Percentiles rank a stretch among this genome's conserved stretches.
phyloP scores from a whole-genome alignment of 2,113 vertebrate genomes.

The Atrichornis clamosus region DNA sequence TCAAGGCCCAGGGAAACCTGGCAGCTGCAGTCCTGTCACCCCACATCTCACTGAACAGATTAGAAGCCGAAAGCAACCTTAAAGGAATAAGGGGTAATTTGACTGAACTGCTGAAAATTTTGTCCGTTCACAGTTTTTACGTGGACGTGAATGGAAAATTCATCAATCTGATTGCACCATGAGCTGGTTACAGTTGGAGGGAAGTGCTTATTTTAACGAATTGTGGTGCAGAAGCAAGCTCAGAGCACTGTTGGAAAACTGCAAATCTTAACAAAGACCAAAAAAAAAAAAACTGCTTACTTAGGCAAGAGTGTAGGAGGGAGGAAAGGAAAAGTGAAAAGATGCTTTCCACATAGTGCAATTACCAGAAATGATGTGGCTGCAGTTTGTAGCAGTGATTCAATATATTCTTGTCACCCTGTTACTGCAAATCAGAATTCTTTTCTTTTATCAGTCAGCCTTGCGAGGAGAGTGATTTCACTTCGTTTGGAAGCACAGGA shows the following conservation, averaged over 20 bases:
- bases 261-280: not conserved
- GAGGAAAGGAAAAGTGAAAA: constrained; percentile 30
- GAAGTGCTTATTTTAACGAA: not conserved
- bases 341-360: not conserved
- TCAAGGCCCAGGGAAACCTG: not conserved
- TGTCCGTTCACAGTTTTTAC: not conserved
- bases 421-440: not conserved
- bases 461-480: not conserved
- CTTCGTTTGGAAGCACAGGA: not conserved
- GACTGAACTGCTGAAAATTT: not conserved
- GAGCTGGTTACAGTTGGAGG: not conserved
- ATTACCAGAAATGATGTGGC: constrained; percentile 32
- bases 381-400: constrained; percentile 22
- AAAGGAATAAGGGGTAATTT: not conserved
- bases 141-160: not conserved
- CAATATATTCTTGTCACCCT: not conserved
- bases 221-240: not conserved
- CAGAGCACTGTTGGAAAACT: not conserved
- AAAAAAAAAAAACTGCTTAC: not conserved
- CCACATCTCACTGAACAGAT: not conserved
- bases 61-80: not conserved
- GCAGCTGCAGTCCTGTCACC: not conserved
- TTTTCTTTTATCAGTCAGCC: not conserved
- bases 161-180: not conserved
- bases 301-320: constrained; percentile 18